Percentiles rank a stretch among this genome's conserved stretches.
These are phyloP conservation scores for Mellilla xanthometata DNA, from an alignment of 2,888 invertebrate genomes.

Conservation along the genomic window DNA sequence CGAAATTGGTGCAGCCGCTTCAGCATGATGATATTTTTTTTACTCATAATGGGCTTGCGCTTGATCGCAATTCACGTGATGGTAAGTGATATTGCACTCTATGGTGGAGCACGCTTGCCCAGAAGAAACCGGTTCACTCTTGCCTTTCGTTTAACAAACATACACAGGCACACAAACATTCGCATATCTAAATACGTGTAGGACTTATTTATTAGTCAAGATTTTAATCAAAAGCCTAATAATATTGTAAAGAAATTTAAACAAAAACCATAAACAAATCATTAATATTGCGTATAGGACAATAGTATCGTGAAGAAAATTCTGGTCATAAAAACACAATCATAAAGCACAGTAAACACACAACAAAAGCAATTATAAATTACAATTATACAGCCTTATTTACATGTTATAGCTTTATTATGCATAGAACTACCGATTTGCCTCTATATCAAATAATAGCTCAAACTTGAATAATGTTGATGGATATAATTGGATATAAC, in stretches of 20 bases:
- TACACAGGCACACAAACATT: no score
- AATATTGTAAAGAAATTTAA: background rate
- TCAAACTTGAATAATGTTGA: slow-evolving; percentile 14
- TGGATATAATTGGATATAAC: slow-evolving; percentile 29
- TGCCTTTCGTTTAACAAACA: no score
- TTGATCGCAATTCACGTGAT: no score
- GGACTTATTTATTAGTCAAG: no score
- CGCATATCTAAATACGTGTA: no score
- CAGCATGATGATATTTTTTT: no score
- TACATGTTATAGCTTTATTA: slow-evolving; percentile 19
- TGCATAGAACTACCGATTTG: slow-evolving; percentile 16
- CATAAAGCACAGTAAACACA: slow-evolving; percentile 4
- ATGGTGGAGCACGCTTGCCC: no score
- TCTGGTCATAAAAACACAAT: background rate
- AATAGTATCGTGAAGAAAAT: background rate
- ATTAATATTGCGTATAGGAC: background rate
- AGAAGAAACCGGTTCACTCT: no score
- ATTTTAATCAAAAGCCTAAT: no score
- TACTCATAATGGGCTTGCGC: no score
- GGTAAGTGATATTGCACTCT: no score
- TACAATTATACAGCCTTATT: slow-evolving; percentile 8
- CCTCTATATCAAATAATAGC: slow-evolving; percentile 19
- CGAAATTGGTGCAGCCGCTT: no score
- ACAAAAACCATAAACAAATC: background rate
- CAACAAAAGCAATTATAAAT: slow-evolving; percentile 15